Evolutionary conservation across 1,140 invertebrate genomes (phyloP).

Genomic region (Chironomus striatipennis): DNA sequence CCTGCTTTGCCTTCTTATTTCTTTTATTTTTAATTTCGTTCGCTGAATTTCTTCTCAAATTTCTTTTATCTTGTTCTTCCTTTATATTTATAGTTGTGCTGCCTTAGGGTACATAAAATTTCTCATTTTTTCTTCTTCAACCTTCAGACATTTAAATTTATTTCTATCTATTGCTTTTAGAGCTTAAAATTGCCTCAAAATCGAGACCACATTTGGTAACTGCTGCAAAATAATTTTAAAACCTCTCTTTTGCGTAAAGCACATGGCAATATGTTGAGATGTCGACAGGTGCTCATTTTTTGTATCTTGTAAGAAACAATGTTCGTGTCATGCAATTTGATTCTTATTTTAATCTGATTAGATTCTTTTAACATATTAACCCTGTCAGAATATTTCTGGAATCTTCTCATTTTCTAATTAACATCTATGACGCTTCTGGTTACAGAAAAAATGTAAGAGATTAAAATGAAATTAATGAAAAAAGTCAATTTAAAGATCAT

Average conservation of each 20-base stretch:
- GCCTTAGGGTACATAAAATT: neutral
- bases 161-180: neutral
- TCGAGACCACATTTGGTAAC: neutral
- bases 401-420: too few relatives aligned
- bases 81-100: neutral
- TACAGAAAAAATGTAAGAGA: too few relatives aligned
- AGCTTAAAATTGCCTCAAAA: neutral
- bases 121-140: neutral
- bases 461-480: too few relatives aligned
- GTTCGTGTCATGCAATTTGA: too few relatives aligned
- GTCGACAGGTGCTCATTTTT: too few relatives aligned
- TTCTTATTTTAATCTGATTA: too few relatives aligned
- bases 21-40: too few relatives aligned
- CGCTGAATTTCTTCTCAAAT: slow-evolving; percentile 12
- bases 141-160: slow-evolving; percentile 9
- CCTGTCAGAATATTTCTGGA: too few relatives aligned
- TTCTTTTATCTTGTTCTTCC: neutral
- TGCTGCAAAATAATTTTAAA: neutral
- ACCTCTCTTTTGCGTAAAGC: neutral
- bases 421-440: too few relatives aligned
- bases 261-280: neutral
- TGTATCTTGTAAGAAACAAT: too few relatives aligned
- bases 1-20: slow-evolving; percentile 4
- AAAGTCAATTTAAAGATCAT: too few relatives aligned
- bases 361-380: too few relatives aligned